phyloP scores from a whole-genome alignment of 2,797 vertebrate genomes.

The Sylvilagus floridanus region DNA sequence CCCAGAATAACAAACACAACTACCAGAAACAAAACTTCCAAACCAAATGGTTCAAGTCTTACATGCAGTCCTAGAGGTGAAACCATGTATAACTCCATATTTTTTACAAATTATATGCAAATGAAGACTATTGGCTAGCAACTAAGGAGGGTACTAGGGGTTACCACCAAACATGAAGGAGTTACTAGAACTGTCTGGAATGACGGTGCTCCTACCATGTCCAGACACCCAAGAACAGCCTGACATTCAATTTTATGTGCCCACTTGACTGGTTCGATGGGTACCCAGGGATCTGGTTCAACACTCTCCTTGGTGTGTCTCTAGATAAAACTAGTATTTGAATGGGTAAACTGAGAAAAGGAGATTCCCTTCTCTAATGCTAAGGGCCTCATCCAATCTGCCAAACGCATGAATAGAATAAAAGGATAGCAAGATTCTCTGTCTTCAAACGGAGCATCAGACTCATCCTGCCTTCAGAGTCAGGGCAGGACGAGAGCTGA shows the following conservation, averaged over 20 bases:
- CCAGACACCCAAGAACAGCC: not conserved
- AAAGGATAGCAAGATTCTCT: not conserved
- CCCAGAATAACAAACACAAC: not conserved
- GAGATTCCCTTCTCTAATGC: not conserved
- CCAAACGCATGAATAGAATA: not conserved
- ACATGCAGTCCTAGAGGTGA: not conserved
- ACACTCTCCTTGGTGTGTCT: not conserved
- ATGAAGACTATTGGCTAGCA: not conserved
- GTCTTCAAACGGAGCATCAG: not conserved
- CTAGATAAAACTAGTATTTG: not conserved
- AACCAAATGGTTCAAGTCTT: not conserved
- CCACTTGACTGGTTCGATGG: not conserved
- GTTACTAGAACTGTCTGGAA: not conserved
- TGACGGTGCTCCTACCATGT: too few species aligned
- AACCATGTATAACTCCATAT: not conserved
- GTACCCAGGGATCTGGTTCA: not conserved
- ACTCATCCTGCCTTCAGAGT: not conserved
- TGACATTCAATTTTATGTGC: not conserved
- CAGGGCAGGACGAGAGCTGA: not conserved
- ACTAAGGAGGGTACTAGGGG: not conserved
- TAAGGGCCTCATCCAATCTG: not conserved
- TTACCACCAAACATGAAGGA: not conserved
- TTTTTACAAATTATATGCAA: not conserved
- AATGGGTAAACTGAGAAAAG: not conserved
- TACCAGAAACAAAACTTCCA: not conserved